phyloP scores from a whole-genome alignment of 2,888 invertebrate genomes.

The Cecidostiba fungosa region DNA sequence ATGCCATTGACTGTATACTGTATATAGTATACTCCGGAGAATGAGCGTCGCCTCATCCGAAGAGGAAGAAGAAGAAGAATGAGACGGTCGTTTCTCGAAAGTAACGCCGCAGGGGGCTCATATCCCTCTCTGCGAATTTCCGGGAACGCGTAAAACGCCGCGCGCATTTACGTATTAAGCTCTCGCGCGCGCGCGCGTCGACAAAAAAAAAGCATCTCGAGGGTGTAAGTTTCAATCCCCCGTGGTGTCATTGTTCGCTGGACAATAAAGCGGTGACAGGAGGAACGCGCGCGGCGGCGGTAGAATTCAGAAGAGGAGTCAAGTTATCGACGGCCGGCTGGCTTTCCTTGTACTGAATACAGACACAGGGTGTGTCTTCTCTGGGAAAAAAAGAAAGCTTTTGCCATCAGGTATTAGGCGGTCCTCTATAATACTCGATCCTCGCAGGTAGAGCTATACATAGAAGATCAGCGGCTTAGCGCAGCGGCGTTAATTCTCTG shows the following conservation, averaged over 20 bases:
- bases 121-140: constrained; percentile 26
- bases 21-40: not conserved
- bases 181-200: not conserved
- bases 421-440: too few relatives aligned
- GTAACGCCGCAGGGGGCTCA: constrained; percentile 25
- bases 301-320: constrained; percentile 37
- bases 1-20: not conserved
- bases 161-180: constrained; percentile 8
- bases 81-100: not conserved
- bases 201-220: constrained; percentile 16
- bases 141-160: constrained; percentile 44
- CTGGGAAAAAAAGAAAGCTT: constrained; percentile 53
- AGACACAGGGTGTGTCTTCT: not conserved
- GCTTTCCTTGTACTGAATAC: not conserved
- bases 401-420: constrained; percentile 24
- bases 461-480: not conserved
- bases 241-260: constrained; percentile 70
- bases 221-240: constrained; percentile 75
- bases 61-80: not conserved
- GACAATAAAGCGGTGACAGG: constrained; percentile 75
- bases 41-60: not conserved
- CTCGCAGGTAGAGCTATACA: not conserved
- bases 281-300: not conserved
- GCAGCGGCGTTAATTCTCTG: constrained; percentile 34
- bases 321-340: constrained; percentile 42